Base-by-base conservation (phyloP, 1,140 invertebrate genomes). In the Rhynchophorus ferrugineus region DNA sequence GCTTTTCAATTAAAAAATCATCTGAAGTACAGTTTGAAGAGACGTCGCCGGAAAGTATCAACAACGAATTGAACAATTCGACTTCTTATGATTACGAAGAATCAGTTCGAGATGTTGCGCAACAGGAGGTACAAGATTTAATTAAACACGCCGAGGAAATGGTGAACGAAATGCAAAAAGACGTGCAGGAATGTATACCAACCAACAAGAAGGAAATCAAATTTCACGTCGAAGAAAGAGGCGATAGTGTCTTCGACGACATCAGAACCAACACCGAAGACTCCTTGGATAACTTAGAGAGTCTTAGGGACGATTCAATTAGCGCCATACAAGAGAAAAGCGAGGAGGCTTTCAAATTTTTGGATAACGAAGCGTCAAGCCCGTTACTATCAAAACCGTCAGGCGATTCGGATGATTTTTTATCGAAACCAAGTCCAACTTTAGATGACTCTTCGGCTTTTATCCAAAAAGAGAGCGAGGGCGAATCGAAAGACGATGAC, bases 281-380 rank as follows among this genome's bases (percentile, higher is more conserved):
- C 49, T 60, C 62, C 8, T 47, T 64, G 29, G 62, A 64, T 50
- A 62, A 61, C 36, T 58, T 65, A 17, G 64, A 66, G 29, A 62
- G 57, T 46, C 46, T 61, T 1, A 62, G 61, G 21, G 63, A 66
- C 29, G 67, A 66, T 56, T 63, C 62, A 1, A 54, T 61, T 17
- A 49, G 58, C n/a, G 56, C 54, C 19, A 57, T 59, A 7, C 61
- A 65, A 51, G 57, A 61, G 47, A 69, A 66, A 37, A 68, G 63
- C 39, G 65, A 68, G 24, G 67, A 69, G 58, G 68, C 64, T 6
- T 69, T 69, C 41, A 64, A 47, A 51, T 69, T 69, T 46, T 58
- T 69, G 35, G 68, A 69, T 56, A 61, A 65, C 13, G 68, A 69
- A 53, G 56, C 54, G 9, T 65, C 64, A 5, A 65, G 61, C 45